phyloP scores from a whole-genome alignment of 2,888 invertebrate genomes.

The Nyleta sp. region DNA sequence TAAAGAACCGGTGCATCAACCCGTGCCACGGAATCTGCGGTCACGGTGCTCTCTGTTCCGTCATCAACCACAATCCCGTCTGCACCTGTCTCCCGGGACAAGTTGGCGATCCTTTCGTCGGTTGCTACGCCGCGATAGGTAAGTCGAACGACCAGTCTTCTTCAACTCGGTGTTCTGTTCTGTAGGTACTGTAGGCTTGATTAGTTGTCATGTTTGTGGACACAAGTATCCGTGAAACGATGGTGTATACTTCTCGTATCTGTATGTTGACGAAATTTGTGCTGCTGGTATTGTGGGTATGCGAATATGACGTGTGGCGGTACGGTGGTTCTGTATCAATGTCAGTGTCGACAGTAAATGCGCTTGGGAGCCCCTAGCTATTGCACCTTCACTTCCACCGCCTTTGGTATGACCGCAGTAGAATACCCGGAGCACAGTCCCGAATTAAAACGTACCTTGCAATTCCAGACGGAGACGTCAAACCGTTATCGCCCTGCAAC shows the following conservation, averaged over 20 bases:
- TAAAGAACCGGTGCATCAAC: constrained; percentile 90
- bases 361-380: constrained; percentile 27
- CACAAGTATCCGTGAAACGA: neutral
- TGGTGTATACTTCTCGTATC: neutral
- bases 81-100: constrained; percentile 90
- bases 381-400: neutral
- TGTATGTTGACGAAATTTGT: no score
- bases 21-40: constrained; percentile 94
- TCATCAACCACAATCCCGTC: constrained; percentile 93
- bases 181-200: neutral
- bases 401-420: constrained; percentile 7
- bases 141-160: constrained; percentile 4
- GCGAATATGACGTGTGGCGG: no score
- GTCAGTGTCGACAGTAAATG: neutral
- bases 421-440: no score
- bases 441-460: neutral
- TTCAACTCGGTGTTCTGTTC: neutral
- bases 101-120: constrained; percentile 92
- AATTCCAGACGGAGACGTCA: constrained; percentile 71
- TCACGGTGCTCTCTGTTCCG: constrained; percentile 88
- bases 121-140: constrained; percentile 82
- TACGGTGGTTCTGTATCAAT: no score
- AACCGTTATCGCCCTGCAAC: constrained; percentile 84
- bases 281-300: neutral
- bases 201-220: constrained; percentile 11